These are phyloP conservation scores for Rhynchomys soricoides DNA, from an alignment of 2,113 vertebrate genomes.

Conservation along the genomic window DNA sequence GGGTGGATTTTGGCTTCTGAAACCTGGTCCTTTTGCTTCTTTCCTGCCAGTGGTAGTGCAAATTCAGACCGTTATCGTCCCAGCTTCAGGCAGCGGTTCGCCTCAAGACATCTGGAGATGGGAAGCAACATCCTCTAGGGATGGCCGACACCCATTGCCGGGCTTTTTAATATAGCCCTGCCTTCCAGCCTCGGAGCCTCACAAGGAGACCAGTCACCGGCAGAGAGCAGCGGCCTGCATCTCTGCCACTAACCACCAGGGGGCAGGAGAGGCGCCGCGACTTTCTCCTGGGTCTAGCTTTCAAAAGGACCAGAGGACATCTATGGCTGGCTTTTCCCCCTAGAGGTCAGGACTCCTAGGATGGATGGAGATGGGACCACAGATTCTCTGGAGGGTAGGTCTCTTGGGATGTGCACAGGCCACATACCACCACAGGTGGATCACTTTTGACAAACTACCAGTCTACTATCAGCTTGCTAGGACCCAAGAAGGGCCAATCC, in stretches of 20 bases:
- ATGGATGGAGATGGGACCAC: not conserved
- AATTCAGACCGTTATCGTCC: conserved; percentile 24
- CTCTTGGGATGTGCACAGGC: not conserved
- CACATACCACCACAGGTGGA: fast-evolving
- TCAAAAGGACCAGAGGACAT: not conserved
- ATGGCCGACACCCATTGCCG: no score
- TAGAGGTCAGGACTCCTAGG: not conserved
- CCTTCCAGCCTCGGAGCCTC: conserved; percentile 65
- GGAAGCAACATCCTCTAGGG: not conserved
- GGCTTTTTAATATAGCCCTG: not conserved
- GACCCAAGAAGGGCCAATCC: not conserved
- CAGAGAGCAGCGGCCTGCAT: conserved; percentile 75
- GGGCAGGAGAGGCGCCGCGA: conserved; percentile 86
- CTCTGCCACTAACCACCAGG: conserved; percentile 87
- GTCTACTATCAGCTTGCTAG: not conserved
- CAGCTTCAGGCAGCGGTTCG: conserved; percentile 29
- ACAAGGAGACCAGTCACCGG: conserved; percentile 83
- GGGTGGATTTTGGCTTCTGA: conserved; percentile 16
- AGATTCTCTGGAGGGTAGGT: not conserved
- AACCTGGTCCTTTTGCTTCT: conserved; percentile 27
- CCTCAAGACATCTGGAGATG: conserved; percentile 7
- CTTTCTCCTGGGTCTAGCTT: not conserved
- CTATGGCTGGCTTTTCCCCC: not conserved
- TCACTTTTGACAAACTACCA: no score
- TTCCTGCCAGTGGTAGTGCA: not conserved